A percentile compares a stretch with the other conserved stretches of the same genome.
Conservation (phyloP, 30 jellyfish, hydroid and myxozoan genomes). For the Hydractinia symbiolongicarpus region DNA sequence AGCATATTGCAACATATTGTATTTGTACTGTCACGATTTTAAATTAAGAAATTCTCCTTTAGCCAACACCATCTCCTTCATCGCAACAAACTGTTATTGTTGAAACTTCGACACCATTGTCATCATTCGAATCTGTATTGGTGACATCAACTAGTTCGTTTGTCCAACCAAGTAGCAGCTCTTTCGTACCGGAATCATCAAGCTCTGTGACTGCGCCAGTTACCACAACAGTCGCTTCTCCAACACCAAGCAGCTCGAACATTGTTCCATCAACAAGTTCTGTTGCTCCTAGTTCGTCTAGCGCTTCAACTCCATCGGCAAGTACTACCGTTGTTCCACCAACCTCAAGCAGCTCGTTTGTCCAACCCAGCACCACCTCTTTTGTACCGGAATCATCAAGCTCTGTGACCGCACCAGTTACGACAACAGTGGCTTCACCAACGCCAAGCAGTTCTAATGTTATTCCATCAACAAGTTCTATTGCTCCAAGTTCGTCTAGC, state of each 20-base stretch:
- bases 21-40: too few species aligned
- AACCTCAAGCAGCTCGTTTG: conserved; percentile 5
- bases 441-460: too few species aligned
- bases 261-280: not conserved
- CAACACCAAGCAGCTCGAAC: conserved; percentile 7
- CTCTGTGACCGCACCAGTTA: not conserved
- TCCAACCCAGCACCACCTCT: conserved; percentile 3
- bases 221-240: conserved; percentile 10
- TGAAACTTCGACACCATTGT: too few species aligned
- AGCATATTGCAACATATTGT: too few species aligned
- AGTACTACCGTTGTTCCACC: conserved; percentile 14
- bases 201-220: not conserved
- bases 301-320: conserved; percentile 22
- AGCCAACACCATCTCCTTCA: too few species aligned
- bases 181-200: conserved; percentile 4
- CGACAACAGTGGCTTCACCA: too few species aligned
- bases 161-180: not conserved
- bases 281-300: conserved; percentile 21
- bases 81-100: too few species aligned
- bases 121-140: too few species aligned
- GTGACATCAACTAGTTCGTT: too few species aligned
- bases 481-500: too few species aligned
- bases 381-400: conserved; percentile 3
- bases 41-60: too few species aligned
- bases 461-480: too few species aligned